Evolutionary conservation across 2,888 invertebrate species (phyloP), one percentile per base, ranked within the genome.

Genomic region (Acleris holmiana): DNA sequence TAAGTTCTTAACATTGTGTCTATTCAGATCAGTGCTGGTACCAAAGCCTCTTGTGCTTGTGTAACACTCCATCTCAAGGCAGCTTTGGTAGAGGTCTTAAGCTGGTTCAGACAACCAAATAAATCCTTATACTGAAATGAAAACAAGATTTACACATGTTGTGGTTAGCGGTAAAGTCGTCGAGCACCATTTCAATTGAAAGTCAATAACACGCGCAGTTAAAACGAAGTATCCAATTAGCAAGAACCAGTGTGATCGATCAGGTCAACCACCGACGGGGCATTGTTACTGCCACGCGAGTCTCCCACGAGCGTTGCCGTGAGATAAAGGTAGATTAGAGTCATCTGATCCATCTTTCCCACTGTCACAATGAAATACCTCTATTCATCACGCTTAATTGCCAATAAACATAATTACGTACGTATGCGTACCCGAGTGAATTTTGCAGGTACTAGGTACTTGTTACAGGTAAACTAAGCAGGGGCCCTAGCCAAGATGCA

Each of bases 1-100:
- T 74, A 78, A 81, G 77, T 83, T 83, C 79, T 80, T 74, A 78
- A 81, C 80, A 82, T 80, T 83, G 76, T 80, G 69, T 76, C 77
- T 77, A 81, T 84, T 86, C 80, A 82, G 73, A 77, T 70, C 66
- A 71, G 66, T 70, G 67, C 68, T 68, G 74, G 71, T 68, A 59
- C 64, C 57, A 53, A 44, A 53, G 61, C 44, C 66, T 61, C 60
- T 67, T 69, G 65, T 68, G 60, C 60, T 67, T 69, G 65, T 68
- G 60, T 68, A 66, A 66, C 61, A 70, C 63, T 69, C 66, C 65
- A 64, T 63, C 70, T 68, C 65, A 40, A 53, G 41, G 41, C 35
- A 44, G 17, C 18, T n/a, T 19, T 46, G 18, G 21, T 1, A 40
- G 6, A 15, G 46, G n/a, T 46, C 51, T 63, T 51, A 18, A 46